Evolutionary conservation across 1,140 invertebrate genomes (phyloP), one percentile per base, ranked within the genome.

Genomic region (Antheraea mylitta): DNA sequence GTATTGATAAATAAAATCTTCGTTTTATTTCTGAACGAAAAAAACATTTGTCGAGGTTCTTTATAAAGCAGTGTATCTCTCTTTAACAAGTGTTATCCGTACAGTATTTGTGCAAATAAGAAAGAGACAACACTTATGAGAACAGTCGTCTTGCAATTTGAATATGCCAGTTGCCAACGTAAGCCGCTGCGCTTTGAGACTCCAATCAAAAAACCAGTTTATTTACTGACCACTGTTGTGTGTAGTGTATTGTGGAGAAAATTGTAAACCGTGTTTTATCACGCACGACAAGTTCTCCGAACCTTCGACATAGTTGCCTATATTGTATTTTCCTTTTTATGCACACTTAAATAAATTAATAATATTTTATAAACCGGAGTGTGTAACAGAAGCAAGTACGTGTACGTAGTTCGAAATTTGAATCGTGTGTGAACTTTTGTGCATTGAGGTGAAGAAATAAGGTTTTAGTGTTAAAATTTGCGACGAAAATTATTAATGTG

Each of bases 171-270:
- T 53, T 53, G 45, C 16, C 45, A 16, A 53, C 45, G 45, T 53
- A 53, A n/a, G 37, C 64, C 64, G 66, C 16, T 53, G 45, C 45
- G 45, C 45, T 53, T 13, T n/a, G 13, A 13, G 11, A 53, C 16
- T 53, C 45, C 11, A 78, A 79, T 86, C 79, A 85, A 85, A 89
- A 89, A 89, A 89, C 87, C 87, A 86, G 87, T 89, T 89, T 89
- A 83, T 83, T 84, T 87, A 89, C 87, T 77, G 85, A 86, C 73
- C 76, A 82, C 80, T 68, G 73, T 74, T 66, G 81, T 76, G 78
- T 79, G 82, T 74, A 74, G 74, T 76, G 73, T 76, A 58, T 64
- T 78, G 77, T 67, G 67, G 61, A 71, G 68, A 64, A 82, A 81
- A 79, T 79, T 71, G 74, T 78, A 77, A 70, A 75, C 74, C 70